Evolutionary conservation across 2,113 vertebrate genomes (phyloP).

Genomic region (Pheucticus melanocephalus): DNA sequence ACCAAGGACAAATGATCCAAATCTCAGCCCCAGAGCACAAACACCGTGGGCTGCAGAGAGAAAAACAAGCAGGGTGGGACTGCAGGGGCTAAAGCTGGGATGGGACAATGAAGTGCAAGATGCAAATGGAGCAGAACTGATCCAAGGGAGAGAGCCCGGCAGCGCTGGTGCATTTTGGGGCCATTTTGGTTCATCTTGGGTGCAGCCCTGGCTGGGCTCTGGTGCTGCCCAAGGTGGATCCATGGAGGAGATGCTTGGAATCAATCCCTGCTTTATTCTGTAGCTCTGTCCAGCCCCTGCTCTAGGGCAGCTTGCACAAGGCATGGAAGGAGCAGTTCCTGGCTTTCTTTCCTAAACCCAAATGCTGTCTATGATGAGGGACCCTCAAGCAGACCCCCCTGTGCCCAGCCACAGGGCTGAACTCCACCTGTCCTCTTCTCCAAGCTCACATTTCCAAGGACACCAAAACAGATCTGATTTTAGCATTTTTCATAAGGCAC

Average conservation of each 20-base stretch:
- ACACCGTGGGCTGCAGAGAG: too few relatives aligned
- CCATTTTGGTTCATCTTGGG: background rate
- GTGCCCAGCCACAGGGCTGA: background rate
- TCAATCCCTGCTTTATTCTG: background rate
- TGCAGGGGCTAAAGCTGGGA: too few relatives aligned
- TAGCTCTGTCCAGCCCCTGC: background rate
- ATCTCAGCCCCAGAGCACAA: too few relatives aligned
- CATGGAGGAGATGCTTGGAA: background rate
- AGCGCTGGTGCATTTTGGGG: background rate
- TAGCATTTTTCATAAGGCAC: background rate
- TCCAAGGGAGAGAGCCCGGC: background rate
- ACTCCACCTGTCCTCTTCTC: background rate
- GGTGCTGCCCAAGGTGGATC: background rate
- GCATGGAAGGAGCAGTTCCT: background rate
- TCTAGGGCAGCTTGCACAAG: background rate
- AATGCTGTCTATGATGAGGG: background rate
- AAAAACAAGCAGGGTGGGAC: too few relatives aligned
- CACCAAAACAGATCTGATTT: background rate
- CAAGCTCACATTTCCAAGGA: background rate
- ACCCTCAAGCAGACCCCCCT: accelerated
- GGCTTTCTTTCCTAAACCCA: background rate
- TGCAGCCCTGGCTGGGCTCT: background rate
- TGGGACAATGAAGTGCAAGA: too few relatives aligned
- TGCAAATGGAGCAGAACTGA: background rate
- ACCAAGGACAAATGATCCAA: too few relatives aligned